phyloP scores from a whole-genome alignment of 1,140 invertebrate species.

The Trichonephila clavipes region DNA sequence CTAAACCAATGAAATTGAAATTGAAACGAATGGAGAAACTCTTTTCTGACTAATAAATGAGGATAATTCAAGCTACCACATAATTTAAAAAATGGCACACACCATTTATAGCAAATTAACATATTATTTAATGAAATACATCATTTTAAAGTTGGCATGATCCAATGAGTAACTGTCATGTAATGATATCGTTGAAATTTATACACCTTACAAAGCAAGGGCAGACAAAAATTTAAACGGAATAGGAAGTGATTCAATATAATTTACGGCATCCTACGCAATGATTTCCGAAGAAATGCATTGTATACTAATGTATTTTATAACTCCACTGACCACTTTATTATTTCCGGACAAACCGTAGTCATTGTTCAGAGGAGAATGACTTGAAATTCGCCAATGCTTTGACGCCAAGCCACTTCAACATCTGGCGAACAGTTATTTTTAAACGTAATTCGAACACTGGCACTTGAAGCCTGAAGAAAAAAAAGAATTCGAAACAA shows the following conservation, averaged over 20 bases:
- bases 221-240: neutral
- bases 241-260: conserved; percentile 34
- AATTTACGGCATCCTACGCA: conserved; percentile 40
- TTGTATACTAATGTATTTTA: conserved; percentile 50
- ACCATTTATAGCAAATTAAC: too few species aligned
- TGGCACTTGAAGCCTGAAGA: neutral
- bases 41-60: too few species aligned
- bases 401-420: conserved; percentile 40
- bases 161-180: neutral
- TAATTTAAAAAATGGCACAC: too few species aligned
- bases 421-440: conserved; percentile 37
- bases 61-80: too few species aligned
- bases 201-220: neutral
- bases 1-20: too few species aligned
- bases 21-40: too few species aligned
- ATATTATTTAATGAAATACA: too few species aligned
- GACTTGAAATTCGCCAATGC: neutral
- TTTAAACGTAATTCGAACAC: neutral
- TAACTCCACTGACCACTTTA: conserved; percentile 38
- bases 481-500: neutral
- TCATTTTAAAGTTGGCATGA: too few species aligned
- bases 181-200: neutral
- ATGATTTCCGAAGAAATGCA: conserved; percentile 21
- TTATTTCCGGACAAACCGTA: conserved; percentile 51
- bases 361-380: conserved; percentile 43